Evolutionary conservation across 2,113 vertebrate genomes (phyloP).

Genomic region (Saccopteryx leptura): DNA sequence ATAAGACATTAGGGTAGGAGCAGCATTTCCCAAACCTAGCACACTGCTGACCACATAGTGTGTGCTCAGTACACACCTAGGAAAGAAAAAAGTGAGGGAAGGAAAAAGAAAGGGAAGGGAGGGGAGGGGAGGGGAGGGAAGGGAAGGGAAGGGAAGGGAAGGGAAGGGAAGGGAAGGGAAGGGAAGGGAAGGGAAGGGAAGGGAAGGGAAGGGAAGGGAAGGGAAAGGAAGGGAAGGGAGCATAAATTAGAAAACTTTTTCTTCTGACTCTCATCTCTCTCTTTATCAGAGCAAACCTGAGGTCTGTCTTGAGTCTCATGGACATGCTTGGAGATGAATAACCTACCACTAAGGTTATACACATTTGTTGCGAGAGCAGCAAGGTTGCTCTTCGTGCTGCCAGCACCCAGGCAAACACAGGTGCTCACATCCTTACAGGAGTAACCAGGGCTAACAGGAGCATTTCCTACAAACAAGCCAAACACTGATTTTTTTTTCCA

Average conservation of each 20-base stretch:
- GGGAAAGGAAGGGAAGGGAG: not conserved
- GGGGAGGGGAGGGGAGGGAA: too few relatives aligned
- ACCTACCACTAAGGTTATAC: too few relatives aligned
- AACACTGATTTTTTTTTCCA: not conserved
- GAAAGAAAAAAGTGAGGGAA: not conserved
- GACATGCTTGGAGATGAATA: not conserved
- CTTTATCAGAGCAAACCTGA: too few relatives aligned
- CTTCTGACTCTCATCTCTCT: not conserved
- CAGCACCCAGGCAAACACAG: rapidly evolving
- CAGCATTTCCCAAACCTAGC: not conserved
- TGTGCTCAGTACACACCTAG: rapidly evolving
- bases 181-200: rapidly evolving
- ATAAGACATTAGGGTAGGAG: rapidly evolving
- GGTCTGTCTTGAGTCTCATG: not conserved
- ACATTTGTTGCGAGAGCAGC: not conserved
- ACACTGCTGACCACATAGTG: not conserved
- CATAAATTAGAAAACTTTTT: not conserved
- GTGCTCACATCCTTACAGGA: rapidly evolving
- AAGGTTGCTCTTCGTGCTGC: rapidly evolving
- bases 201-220: too few relatives aligned
- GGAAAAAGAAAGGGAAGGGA: rapidly evolving
- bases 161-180: rapidly evolving
- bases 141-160: rapidly evolving
- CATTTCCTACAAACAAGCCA: not conserved
- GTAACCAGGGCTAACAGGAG: rapidly evolving